Evolutionary conservation across 2,888 invertebrate genomes (phyloP), one percentile per base, ranked within the genome.

Genomic region (Drosophila fulvimacula): DNA sequence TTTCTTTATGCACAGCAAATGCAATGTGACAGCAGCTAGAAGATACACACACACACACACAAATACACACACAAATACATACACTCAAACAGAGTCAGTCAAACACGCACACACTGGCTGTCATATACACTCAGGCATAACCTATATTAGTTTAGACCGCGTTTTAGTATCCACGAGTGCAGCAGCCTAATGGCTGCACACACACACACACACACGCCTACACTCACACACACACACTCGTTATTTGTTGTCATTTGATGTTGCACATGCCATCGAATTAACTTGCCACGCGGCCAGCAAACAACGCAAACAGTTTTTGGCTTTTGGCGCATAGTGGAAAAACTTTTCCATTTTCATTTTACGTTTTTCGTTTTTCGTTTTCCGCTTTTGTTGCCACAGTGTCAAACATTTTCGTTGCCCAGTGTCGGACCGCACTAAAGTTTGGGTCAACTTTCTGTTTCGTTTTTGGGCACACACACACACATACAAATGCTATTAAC

Each of bases 401-500:
- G 49, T 52, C 38, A 41, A 62, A 69, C 48, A 38, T 52, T 57
- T 57, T 60, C 60, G 64, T 51, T 36, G 53, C 42, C 38, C 58
- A 38, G 34, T 56, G 32, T 11, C 44, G 34, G 38, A 48, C 58
- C 65, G 15, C 60, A 55, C 56, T 58, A 61, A 65, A 56, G 44
- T 69, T 69, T 71, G 48, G 57, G 56, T 27, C 44, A 64, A 65
- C 68, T 58, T 42, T 62, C 44, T 17, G 52, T 78, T 78, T 58
- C 61, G 44, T 60, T 38, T 57, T 57, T 13, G 42, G 24, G 6
- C 38, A 38, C 30, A 41, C 41, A 30, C 53, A 30, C 41, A 19
- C 44, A 57, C 15, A 63, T 4, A 24, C 24, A 69, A 77, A 73
- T 67, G 71, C 81, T 72, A 81, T 81, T 81, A 79, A 66, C 75